These are phyloP conservation scores for Bradypodion ventrale DNA, from an alignment of 2,797 vertebrate species.

Conservation along the genomic window DNA sequence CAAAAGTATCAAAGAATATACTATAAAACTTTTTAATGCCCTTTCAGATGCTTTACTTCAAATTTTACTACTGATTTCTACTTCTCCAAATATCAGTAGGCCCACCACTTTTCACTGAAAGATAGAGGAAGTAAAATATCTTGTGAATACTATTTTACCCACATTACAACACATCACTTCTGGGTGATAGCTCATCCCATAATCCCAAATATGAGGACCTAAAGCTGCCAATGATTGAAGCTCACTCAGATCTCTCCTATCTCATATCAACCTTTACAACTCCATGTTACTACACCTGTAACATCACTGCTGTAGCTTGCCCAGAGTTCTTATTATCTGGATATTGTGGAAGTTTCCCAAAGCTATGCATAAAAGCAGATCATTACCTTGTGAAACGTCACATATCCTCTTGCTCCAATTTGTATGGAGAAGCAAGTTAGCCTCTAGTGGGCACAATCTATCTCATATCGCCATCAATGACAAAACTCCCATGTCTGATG, in stretches of 20 bases:
- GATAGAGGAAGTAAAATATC: slow-evolving; percentile 55
- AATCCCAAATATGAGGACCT: slow-evolving; percentile 55
- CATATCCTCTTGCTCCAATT: slow-evolving; percentile 28
- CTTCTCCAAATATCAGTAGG: slow-evolving; percentile 61
- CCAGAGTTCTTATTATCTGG: slow-evolving; percentile 16
- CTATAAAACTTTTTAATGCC: no score
- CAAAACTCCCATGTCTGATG: background rate
- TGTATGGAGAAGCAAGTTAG: slow-evolving; percentile 52
- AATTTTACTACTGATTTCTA: slow-evolving; percentile 10
- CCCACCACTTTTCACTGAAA: slow-evolving; percentile 57
- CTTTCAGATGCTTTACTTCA: background rate
- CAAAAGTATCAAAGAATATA: no score
- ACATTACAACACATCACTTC: slow-evolving; percentile 48
- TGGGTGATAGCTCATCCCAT: background rate
- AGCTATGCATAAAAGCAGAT: background rate
- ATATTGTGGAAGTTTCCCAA: background rate
- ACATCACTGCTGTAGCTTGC: background rate
- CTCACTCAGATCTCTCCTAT: slow-evolving; percentile 8
- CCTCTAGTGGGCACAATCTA: slow-evolving; percentile 29
- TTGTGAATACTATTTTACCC: slow-evolving; percentile 51
- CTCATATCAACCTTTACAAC: background rate
- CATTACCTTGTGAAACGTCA: slow-evolving; percentile 7
- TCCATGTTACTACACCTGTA: background rate
- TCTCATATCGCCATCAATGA: slow-evolving; percentile 3
- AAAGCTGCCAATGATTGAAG: slow-evolving; percentile 44